Evolutionary conservation across 2,888 invertebrate genomes (phyloP), one percentile per base, ranked within the genome.

Genomic region (Clitarchus hookeri): DNA sequence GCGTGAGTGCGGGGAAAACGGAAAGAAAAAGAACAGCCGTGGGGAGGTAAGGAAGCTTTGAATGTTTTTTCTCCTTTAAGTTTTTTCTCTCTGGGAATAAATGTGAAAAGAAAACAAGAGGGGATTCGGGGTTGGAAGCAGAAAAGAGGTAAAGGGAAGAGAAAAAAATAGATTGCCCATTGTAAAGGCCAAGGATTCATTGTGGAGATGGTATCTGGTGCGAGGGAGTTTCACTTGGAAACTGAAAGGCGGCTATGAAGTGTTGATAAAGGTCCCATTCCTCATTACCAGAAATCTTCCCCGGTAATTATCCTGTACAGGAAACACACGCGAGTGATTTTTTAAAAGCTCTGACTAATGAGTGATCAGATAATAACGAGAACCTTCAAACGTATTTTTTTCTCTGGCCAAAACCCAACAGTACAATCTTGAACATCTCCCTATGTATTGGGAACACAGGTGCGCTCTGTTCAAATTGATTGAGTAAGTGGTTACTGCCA

Each of bases 111-210:
- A 65, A 65, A 65, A 65, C 65, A 65, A 65, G 65, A 23, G 65
- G 65, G 19, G 65, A 65, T 6, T 65, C 0, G 65, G 65, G n/a
- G 65, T 65, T 65, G 23, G 65, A 65, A 65, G 16, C 65, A 65
- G 65, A 65, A 65, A 23, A n/a, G 65, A 19, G 8, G 65, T 65
- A n/a, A 19, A 19, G 53, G 53, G 19, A 53, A 53, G 53, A 53
- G 16, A 65, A 65, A 65, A 65, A 65, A 65, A 65, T 65, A 65
- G 65, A 65, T 65, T 65, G 65, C 65, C 65, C n/a, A 65, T 65
- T 65, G 65, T 65, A 65, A 65, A 65, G 65, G 65, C 65, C 65
- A 65, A 65, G 65, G 65, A 65, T 65, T 65, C 65, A n/a, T 65
- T 65, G 65, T 65, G 65, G 65, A 65, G 65, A 65, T 65, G 65